Conservation (phyloP, 2,888 invertebrate genomes). For the Endomychus coccineus region DNA sequence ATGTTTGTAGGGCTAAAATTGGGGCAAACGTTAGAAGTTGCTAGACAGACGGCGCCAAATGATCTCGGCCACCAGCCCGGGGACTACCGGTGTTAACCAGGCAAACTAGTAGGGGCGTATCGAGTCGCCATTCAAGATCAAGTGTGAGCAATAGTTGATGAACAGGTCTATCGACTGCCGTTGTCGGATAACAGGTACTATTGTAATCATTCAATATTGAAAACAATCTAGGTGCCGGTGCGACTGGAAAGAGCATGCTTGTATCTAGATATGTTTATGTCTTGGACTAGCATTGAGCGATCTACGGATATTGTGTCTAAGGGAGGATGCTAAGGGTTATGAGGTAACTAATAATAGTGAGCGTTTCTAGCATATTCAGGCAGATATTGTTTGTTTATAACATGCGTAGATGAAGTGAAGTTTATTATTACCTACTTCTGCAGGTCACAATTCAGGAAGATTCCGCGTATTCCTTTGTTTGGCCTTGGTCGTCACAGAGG, state of each 20-base stretch:
- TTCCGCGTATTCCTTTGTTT: slow-evolving; percentile 30
- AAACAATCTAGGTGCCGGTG: slow-evolving; percentile 27
- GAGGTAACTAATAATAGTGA: slow-evolving; percentile 29
- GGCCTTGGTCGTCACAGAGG: slow-evolving; percentile 25
- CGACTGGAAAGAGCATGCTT: slow-evolving; percentile 18
- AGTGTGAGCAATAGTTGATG: slow-evolving; percentile 42
- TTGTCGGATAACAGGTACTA: slow-evolving; percentile 43
- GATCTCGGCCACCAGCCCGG: slow-evolving; percentile 25
- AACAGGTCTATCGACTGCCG: slow-evolving; percentile 41
- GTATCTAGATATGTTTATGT: no score
- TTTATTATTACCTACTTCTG: no score
- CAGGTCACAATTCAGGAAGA: no score
- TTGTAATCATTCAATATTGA: slow-evolving; percentile 43
- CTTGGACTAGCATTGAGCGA: no score
- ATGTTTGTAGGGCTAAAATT: no score
- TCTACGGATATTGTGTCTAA: no score
- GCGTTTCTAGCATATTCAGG: no score
- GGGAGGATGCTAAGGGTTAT: no score
- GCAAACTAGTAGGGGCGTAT: slow-evolving; percentile 42
- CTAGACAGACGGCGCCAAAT: slow-evolving; percentile 29
- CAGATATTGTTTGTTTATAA: no score
- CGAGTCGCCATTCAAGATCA: slow-evolving; percentile 40
- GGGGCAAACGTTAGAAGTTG: slow-evolving; percentile 12
- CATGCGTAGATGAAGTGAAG: no score
- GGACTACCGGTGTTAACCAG: slow-evolving; percentile 23